A percentile compares a stretch with the other conserved stretches of the same genome.
Evolutionary conservation across 1,140 invertebrate genomes (phyloP).

Genomic region (Anastrepha obliqua): DNA sequence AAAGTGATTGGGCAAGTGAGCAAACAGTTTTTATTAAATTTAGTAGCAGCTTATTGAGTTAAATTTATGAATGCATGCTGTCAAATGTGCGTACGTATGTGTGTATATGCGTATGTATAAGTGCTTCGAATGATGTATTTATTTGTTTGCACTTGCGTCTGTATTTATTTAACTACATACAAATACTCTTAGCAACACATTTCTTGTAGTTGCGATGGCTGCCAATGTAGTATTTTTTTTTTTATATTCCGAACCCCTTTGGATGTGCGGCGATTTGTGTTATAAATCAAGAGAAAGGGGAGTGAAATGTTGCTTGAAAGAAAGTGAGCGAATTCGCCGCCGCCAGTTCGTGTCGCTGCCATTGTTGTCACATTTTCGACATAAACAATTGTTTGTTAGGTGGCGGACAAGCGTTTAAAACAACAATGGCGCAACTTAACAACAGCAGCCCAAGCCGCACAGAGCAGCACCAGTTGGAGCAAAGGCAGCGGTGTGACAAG

Average conservation of each 20-base stretch:
- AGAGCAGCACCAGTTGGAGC: background rate
- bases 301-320: background rate
- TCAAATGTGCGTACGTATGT: too few relatives aligned
- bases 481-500: slow-evolving; percentile 16
- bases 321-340: background rate
- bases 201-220: too few relatives aligned
- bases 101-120: too few relatives aligned
- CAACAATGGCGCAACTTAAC: background rate
- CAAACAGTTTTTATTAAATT: slow-evolving; percentile 46
- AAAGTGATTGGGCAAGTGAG: background rate
- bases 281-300: background rate
- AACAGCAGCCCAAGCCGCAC: background rate
- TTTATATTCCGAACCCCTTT: too few relatives aligned
- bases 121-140: too few relatives aligned
- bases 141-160: too few relatives aligned
- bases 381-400: slow-evolving; percentile 48
- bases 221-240: too few relatives aligned
- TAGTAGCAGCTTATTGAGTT: background rate
- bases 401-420: slow-evolving; percentile 32
- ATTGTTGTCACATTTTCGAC: slow-evolving; percentile 52
- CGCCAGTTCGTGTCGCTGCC: background rate
- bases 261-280: too few relatives aligned
- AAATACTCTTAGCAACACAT: too few relatives aligned
- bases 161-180: too few relatives aligned
- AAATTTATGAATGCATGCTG: background rate